Percentiles rank a stretch among this genome's conserved stretches.
Evolutionary conservation across 1,140 invertebrate genomes (phyloP).

Genomic region (Drosophila navojoa): DNA sequence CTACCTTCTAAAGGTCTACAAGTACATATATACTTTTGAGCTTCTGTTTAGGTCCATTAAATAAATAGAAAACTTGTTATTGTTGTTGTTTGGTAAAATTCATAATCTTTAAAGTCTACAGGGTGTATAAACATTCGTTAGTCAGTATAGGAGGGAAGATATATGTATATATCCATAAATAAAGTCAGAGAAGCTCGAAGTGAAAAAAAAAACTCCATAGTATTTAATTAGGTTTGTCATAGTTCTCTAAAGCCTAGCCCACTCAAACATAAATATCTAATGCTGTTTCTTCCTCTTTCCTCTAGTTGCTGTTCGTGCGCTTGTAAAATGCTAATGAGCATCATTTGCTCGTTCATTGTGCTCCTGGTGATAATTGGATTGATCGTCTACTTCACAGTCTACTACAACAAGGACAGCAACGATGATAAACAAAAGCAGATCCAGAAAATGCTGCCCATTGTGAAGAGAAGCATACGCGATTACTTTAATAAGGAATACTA

Average conservation of each 20-base stretch:
- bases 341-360: slow-evolving; percentile 63
- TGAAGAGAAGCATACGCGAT: slow-evolving; percentile 66
- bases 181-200: too few relatives aligned
- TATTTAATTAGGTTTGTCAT: too few relatives aligned
- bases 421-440: slow-evolving; percentile 28
- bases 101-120: too few relatives aligned
- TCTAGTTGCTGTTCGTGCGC: slow-evolving; percentile 76
- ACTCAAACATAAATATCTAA: not conserved
- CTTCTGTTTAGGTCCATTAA: too few relatives aligned
- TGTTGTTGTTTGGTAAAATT: too few relatives aligned
- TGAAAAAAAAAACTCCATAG: too few relatives aligned
- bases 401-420: slow-evolving; percentile 65
- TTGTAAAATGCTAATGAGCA: slow-evolving; percentile 73
- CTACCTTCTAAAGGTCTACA: too few relatives aligned
- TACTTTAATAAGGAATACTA: slow-evolving; percentile 65
- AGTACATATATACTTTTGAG: too few relatives aligned
- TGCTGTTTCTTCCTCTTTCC: not conserved
- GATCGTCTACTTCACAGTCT: slow-evolving; percentile 76
- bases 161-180: too few relatives aligned
- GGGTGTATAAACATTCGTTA: too few relatives aligned
- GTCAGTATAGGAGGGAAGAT: too few relatives aligned
- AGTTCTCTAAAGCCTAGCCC: not conserved
- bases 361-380: slow-evolving; percentile 69
- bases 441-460: slow-evolving; percentile 50
- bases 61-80: too few relatives aligned